Percentiles rank a stretch among this genome's conserved stretches.
Conservation (phyloP, 2,113 vertebrate genomes). For the Geococcyx californianus region DNA sequence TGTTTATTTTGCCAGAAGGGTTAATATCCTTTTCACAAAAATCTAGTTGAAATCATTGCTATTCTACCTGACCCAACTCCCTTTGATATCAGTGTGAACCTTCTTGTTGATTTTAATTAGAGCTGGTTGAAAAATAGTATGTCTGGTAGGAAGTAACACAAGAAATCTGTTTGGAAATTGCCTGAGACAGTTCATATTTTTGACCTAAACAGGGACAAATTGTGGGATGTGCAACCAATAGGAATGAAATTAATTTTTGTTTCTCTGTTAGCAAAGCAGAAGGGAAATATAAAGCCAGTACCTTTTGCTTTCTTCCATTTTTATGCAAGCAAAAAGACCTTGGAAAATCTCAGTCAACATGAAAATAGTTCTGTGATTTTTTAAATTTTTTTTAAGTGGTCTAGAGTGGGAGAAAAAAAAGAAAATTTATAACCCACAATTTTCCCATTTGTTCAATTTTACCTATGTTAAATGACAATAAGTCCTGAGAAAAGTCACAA, state of each 20-base stretch:
- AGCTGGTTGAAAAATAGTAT: not conserved
- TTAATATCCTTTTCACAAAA: not conserved
- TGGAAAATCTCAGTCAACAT: not conserved
- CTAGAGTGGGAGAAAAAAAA: accelerated
- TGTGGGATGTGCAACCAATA: not conserved
- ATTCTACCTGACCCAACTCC: not conserved
- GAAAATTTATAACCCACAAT: not conserved
- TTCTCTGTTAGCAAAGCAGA: not conserved
- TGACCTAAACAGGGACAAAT: not conserved
- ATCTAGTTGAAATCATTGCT: not conserved
- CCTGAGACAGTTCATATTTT: not conserved
- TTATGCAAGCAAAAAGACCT: not conserved
- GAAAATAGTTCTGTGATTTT: not conserved
- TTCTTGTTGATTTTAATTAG: conserved; percentile 16
- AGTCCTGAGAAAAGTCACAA: not conserved
- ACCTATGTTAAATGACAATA: not conserved
- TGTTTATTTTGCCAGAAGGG: not conserved
- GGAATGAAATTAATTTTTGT: not conserved
- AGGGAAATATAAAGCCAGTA: not conserved
- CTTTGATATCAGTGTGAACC: not conserved
- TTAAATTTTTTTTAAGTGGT: not conserved
- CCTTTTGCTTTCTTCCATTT: conserved; percentile 10
- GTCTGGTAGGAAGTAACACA: not conserved
- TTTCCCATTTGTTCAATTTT: not conserved
- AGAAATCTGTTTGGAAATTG: not conserved